Base-by-base conservation (phyloP, 2,888 invertebrate species). In the Leucoma salicis region DNA sequence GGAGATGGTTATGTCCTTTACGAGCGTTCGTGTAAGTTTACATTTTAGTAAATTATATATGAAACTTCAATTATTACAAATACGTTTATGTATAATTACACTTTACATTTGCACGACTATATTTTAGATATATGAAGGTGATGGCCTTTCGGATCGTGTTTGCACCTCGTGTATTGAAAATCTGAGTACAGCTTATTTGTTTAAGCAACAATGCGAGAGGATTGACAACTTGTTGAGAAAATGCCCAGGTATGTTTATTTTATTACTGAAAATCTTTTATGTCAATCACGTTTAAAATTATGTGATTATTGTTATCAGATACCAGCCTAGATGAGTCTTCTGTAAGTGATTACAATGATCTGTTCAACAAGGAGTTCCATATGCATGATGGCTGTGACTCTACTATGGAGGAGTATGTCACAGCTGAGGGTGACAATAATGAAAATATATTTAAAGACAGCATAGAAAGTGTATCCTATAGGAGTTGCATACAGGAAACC, bases 1-100 rank as follows among this genome's bases (percentile, higher is more conserved):
- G 5, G 88, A 88, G 39, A 89, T 89, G 89, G 87, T 88, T 42
- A 89, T 88, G 89, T 75, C 87, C 27, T 87, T 88, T 68, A 77
- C 84, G 14, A 77, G 74, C 49, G 70, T 89, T 45, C 73, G 80
- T 57, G 88, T 88, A 66, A 70, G 75, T 39, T 24, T 28, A 8
- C 2, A 13, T 29, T 13, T 12, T 29, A 11, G 8, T 1, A 31
- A 15, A 14, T 15, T 31, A 5, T 4, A 16, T 15, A 2, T 4
- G n/a, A 15, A 27, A 14, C 5, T 14, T 1, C 14, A 29, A 2
- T 29, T 1, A 14, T 14, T 3, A 11, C 5, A 4, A 14, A 29
- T 13, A 14, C 7, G 2, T 29, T 6, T 29, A 27, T 14, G 29
- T 29, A n/a, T 27, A n/a, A 27, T 11, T n/a, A 3, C n/a, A 21